Evolutionary conservation across 2,113 vertebrate genomes (phyloP).

Genomic region (Casuarius casuarius): DNA sequence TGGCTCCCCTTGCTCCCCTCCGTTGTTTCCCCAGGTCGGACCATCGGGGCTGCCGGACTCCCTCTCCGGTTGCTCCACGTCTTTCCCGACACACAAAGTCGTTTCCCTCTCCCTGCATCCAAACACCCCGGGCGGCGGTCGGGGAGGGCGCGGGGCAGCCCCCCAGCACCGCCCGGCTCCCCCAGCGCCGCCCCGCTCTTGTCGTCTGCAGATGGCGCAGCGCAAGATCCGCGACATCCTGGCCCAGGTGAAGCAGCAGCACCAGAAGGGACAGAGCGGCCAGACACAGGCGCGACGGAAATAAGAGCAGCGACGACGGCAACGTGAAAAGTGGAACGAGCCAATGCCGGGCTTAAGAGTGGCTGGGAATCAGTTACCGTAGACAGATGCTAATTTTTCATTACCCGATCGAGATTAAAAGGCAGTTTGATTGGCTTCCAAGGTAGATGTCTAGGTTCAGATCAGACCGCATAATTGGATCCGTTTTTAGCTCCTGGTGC

Average conservation of each 20-base stretch:
- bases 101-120: background rate
- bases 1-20: background rate
- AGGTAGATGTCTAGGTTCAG: background rate
- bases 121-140: too few relatives aligned
- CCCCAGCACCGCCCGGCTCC: too few relatives aligned
- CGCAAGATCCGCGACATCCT: conserved; percentile 96
- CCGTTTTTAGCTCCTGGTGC: conserved; percentile 35
- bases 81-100: accelerated
- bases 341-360: conserved; percentile 82
- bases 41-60: too few relatives aligned
- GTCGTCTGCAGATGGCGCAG: conserved; percentile 86
- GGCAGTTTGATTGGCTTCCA: conserved; percentile 52
- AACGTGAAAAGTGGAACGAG: background rate
- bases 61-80: too few relatives aligned
- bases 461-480: background rate
- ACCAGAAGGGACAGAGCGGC: conserved; percentile 88
- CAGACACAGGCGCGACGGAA: conserved; percentile 79
- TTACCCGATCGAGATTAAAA: background rate
- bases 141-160: too few relatives aligned
- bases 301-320: conserved; percentile 45
- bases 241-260: conserved; percentile 91
- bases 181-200: background rate
- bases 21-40: too few relatives aligned
- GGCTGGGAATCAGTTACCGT: conserved; percentile 71
- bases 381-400: conserved; percentile 1